Evolutionary conservation across 2,888 invertebrate genomes (phyloP), one percentile per base, ranked within the genome.

Genomic region (Ashinkailepas kermadecensis): DNA sequence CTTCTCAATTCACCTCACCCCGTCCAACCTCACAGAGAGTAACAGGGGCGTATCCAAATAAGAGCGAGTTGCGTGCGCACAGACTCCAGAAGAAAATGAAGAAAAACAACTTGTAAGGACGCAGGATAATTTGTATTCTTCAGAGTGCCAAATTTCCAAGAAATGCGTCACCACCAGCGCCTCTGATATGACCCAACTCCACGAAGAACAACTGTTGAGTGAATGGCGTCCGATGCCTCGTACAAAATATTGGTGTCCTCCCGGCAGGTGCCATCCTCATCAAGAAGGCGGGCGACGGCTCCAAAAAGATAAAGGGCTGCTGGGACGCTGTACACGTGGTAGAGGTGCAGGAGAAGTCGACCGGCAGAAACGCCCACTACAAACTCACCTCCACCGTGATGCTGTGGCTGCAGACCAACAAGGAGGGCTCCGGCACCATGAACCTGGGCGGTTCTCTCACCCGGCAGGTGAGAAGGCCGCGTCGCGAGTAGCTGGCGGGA

Each of bases 291-390:
- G 99, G 98, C 0, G 98, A 99, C 88, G 98, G 98, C 23, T 97
- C 97, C 67, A 97, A 96, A 89, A 97, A 96, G 89, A 99, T 99
- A 86, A 97, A 97, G 88, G 99, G 99, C 1, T 99, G 99, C 88
- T 99, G 99, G 99, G 99, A 99, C 88, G 99, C 99, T 3, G 97
- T 99, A 86, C 99, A 99, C 87, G 99, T 99, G 0, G 96, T 99
- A 23, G 99, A 99, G 89, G 98, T 99, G 1, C 95, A 96, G 87
- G 97, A 98, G 88, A 98, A 98, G 88, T 93, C 95, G 80, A 94
- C 94, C 56, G 97, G 97, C 0, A 91, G 96, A 81, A 94, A 93
- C 85, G 98, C 98, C 56, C 97, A 98, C 88, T 99, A 99, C 88
- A 99, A 99, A 90, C 91, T 99, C 86, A 99, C 99, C 78, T 99